A percentile compares a stretch with the other conserved stretches of the same genome.
These are phyloP conservation scores for Sparus aurata DNA, from an alignment of 2,797 vertebrate species.

Conservation along the genomic window DNA sequence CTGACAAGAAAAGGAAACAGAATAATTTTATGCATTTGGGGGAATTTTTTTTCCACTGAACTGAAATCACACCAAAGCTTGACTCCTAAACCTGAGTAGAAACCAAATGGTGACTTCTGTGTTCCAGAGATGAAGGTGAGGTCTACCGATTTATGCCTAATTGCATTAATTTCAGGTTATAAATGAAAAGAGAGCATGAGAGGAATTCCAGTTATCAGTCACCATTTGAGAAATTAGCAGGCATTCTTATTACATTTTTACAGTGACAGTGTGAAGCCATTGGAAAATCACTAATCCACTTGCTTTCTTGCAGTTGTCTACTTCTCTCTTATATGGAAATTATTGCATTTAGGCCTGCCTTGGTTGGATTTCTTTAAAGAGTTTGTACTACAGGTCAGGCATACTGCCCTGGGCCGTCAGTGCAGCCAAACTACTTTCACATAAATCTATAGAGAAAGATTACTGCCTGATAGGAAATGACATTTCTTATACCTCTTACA, in stretches of 20 bases:
- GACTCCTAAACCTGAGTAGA: too few relatives aligned
- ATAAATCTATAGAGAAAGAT: constrained; percentile 71
- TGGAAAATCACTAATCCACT: background rate
- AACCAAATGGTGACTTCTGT: too few relatives aligned
- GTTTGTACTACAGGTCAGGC: constrained; percentile 56
- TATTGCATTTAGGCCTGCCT: constrained; percentile 21
- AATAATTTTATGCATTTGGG: too few relatives aligned
- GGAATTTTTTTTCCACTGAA: too few relatives aligned
- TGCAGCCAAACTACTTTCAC: constrained; percentile 60
- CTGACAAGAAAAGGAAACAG: too few relatives aligned
- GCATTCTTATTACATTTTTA: constrained; percentile 6
- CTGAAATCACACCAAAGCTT: too few relatives aligned
- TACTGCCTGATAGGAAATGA: constrained; percentile 68
- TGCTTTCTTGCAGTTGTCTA: constrained; percentile 1
- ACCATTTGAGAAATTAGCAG: constrained; percentile 17
- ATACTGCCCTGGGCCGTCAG: constrained; percentile 48
- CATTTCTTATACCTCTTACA: constrained; percentile 63
- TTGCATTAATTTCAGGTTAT: background rate
- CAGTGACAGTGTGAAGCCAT: background rate
- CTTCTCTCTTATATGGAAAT: constrained; percentile 31
- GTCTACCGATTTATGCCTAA: too few relatives aligned
- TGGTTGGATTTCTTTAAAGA: constrained; percentile 49
- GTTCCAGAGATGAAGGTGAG: too few relatives aligned
- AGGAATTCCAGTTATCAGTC: background rate
- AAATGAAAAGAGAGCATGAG: background rate